phyloP scores from a whole-genome alignment of 1,140 invertebrate species.

The Mactra quadrangularis region DNA sequence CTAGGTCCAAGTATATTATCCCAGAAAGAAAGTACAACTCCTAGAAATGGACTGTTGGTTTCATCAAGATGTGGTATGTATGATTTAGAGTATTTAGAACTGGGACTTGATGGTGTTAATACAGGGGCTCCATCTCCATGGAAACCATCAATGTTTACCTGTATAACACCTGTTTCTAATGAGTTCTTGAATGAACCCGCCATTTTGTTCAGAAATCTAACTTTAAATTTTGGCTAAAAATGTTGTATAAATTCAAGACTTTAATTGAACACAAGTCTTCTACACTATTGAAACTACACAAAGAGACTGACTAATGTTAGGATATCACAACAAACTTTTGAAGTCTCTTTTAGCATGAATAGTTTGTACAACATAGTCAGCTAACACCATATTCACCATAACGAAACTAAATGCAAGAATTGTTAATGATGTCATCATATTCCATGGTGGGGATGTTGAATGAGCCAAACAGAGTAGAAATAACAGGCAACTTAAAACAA shows the following conservation, averaged over 20 bases:
- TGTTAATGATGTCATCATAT: constrained; percentile 72
- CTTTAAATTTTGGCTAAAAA: no score
- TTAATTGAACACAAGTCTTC: no score
- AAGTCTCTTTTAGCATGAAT: constrained; percentile 75
- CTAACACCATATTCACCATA: constrained; percentile 77
- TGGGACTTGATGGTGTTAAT: constrained; percentile 72
- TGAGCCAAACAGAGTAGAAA: constrained; percentile 75
- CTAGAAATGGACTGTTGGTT: constrained; percentile 64
- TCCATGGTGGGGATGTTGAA: constrained; percentile 70
- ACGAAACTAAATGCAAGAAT: constrained; percentile 77
- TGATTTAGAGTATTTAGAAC: constrained; percentile 69
- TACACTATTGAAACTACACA: no score
- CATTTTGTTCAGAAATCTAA: no score
- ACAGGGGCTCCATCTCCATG: neutral
- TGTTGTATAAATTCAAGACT: no score
- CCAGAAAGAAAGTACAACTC: constrained; percentile 74
- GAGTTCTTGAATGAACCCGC: no score
- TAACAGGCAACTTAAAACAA: constrained; percentile 74
- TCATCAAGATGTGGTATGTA: constrained; percentile 63
- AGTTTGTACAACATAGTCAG: constrained; percentile 77
- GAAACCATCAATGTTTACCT: neutral
- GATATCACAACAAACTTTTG: constrained; percentile 65
- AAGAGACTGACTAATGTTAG: no score
- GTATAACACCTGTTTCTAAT: constrained; percentile 14
- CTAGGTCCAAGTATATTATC: constrained; percentile 80